Evolutionary conservation across 2,888 invertebrate species (phyloP).

Genomic region (Plagodis pulveraria): DNA sequence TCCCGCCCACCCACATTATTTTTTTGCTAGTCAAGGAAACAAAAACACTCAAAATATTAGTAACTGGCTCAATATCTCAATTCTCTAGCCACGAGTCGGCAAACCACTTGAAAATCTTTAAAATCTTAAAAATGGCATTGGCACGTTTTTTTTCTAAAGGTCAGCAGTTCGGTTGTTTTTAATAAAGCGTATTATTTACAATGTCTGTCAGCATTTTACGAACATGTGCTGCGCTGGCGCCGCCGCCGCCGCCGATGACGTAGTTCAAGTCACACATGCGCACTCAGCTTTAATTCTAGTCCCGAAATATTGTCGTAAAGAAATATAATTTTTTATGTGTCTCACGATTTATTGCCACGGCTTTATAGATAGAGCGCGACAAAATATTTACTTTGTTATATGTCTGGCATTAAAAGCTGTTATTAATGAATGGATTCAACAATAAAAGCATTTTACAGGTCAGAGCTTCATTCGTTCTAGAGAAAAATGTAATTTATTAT

Average conservation of each 20-base stretch:
- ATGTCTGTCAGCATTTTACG: conserved; percentile 54
- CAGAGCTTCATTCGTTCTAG: background rate
- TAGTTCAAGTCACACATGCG: conserved; percentile 54
- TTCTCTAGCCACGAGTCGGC: conserved; percentile 1
- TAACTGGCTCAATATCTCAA: conserved; percentile 8
- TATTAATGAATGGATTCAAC: background rate
- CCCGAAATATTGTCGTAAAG: conserved; percentile 44
- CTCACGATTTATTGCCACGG: conserved; percentile 41
- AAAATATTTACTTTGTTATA: conserved; percentile 14
- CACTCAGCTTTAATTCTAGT: conserved; percentile 52
- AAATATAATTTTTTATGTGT: conserved; percentile 38
- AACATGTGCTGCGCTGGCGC: conserved; percentile 65
- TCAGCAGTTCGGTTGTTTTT: conserved; percentile 56
- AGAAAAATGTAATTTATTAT: background rate
- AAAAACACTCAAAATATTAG: conserved; percentile 25
- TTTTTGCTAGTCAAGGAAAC: conserved; percentile 14
- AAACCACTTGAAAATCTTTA: conserved; percentile 26
- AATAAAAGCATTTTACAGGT: background rate
- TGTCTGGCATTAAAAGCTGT: background rate
- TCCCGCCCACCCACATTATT: conserved; percentile 22
- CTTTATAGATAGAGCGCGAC: conserved; percentile 11
- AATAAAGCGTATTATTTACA: conserved; percentile 55
- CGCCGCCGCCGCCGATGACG: conserved; percentile 52
- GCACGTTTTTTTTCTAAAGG: conserved; percentile 47
- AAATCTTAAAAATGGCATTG: conserved; percentile 35